These are phyloP conservation scores for Oligia latruncula DNA, from an alignment of 2,888 invertebrate genomes.

Conservation along the genomic window DNA sequence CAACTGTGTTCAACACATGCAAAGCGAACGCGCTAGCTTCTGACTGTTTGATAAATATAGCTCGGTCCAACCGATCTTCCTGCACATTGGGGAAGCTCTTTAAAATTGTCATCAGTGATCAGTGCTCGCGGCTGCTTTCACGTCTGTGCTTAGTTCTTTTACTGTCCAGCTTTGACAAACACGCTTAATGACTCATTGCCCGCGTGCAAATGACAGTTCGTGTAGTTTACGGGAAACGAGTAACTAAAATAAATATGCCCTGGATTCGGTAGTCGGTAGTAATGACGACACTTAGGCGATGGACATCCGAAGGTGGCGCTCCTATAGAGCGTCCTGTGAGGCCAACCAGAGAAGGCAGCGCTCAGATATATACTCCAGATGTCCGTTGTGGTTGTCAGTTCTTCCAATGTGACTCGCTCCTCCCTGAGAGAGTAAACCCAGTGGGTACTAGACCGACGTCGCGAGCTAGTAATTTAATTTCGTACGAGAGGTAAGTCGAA, in stretches of 20 bases:
- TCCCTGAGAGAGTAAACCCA: slow-evolving; percentile 94
- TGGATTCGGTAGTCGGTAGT: slow-evolving; percentile 78
- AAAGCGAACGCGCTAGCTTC: slow-evolving; percentile 88
- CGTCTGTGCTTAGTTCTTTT: slow-evolving; percentile 87
- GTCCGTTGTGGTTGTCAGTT: slow-evolving; percentile 96
- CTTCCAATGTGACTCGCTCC: slow-evolving; percentile 94
- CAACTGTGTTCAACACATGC: slow-evolving; percentile 82
- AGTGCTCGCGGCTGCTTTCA: slow-evolving; percentile 89
- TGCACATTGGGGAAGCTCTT: slow-evolving; percentile 88
- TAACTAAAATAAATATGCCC: slow-evolving; percentile 78
- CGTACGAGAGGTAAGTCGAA: slow-evolving; percentile 84
- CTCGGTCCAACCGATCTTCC: slow-evolving; percentile 83
- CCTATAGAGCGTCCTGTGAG: slow-evolving; percentile 91
- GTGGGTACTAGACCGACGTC: slow-evolving; percentile 92
- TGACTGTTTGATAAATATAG: slow-evolving; percentile 88
- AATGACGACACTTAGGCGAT: slow-evolving; percentile 90
- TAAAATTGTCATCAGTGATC: slow-evolving; percentile 89
- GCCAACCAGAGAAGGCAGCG: slow-evolving; percentile 93
- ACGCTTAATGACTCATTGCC: slow-evolving; percentile 80
- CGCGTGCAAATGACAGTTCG: slow-evolving; percentile 71
- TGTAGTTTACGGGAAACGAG: slow-evolving; percentile 70
- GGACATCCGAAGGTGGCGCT: slow-evolving; percentile 92
- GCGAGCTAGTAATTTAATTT: slow-evolving; percentile 88
- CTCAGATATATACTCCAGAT: slow-evolving; percentile 93
- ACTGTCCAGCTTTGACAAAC: slow-evolving; percentile 81